A percentile compares a stretch with the other conserved stretches of the same genome.
These are phyloP conservation scores for Malurus alboscapulatus DNA, from an alignment of 2,113 vertebrate species.

Conservation along the genomic window DNA sequence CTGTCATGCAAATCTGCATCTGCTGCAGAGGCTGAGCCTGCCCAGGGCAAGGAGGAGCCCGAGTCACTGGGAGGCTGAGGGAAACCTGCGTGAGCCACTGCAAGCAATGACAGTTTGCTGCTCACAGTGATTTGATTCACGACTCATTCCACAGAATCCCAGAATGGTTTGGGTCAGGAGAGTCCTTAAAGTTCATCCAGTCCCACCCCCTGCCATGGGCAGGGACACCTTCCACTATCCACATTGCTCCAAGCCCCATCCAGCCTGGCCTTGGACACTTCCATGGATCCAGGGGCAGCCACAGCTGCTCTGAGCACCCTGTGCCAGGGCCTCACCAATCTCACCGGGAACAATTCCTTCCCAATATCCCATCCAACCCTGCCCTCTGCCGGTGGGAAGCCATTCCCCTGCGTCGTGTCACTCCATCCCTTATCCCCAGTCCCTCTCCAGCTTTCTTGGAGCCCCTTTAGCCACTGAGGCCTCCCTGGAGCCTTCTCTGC, in stretches of 20 bases:
- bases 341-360: not conserved
- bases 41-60: not conserved
- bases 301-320: not conserved
- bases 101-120: not conserved
- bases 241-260: accelerated
- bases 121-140: not conserved
- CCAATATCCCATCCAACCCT: not conserved
- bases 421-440: not conserved
- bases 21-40: not conserved
- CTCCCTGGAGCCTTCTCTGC: not conserved
- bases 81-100: not conserved
- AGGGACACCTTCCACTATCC: not conserved
- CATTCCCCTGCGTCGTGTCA: not conserved
- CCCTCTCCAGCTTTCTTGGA: not conserved
- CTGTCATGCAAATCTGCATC: not conserved
- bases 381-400: not conserved
- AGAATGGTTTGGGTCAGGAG: not conserved
- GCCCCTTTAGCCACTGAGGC: not conserved
- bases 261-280: not conserved
- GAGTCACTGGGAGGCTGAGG: accelerated
- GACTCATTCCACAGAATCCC: not conserved
- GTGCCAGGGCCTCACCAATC: not conserved
- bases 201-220: not conserved
- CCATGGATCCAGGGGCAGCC: not conserved
- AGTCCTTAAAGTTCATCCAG: not conserved